Conservation (phyloP, 2,888 invertebrate genomes). For the Scotopteryx bipunctaria region DNA sequence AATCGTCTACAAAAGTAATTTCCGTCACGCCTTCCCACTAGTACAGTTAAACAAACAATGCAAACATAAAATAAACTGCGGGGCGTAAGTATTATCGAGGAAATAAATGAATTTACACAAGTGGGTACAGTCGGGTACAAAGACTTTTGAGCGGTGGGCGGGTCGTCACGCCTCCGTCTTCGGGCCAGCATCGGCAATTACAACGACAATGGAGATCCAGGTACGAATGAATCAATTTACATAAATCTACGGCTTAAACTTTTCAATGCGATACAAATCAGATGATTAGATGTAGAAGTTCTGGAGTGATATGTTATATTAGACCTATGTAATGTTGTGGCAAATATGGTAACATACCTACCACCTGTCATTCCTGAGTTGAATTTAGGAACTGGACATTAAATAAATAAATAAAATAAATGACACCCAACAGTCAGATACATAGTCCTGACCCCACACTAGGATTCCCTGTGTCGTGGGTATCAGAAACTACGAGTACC, state of each 20-base stretch:
- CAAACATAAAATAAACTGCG: conserved; percentile 70
- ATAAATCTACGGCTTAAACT: conserved; percentile 46
- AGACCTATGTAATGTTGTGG: no score
- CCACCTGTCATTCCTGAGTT: no score
- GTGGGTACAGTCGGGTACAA: conserved; percentile 64
- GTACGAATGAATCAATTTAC: conserved; percentile 69
- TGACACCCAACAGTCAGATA: no score
- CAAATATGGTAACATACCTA: no score
- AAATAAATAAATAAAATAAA: no score
- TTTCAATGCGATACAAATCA: conserved; percentile 19
- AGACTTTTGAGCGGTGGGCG: conserved; percentile 67
- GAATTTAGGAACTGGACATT: no score
- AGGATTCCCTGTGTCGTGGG: no score
- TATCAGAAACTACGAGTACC: no score
- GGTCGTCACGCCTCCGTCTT: conserved; percentile 70
- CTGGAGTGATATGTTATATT: no score
- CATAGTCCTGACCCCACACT: no score
- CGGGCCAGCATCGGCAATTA: conserved; percentile 58
- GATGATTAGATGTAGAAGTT: not conserved
- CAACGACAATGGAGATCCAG: conserved; percentile 61
- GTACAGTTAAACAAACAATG: conserved; percentile 72
- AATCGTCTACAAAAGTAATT: conserved; percentile 32
- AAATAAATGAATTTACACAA: conserved; percentile 56
- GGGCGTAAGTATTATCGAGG: conserved; percentile 53
- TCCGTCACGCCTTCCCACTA: conserved; percentile 41